Base-by-base conservation (phyloP, 2,113 vertebrate species). In the Pleuronectes platessa region DNA sequence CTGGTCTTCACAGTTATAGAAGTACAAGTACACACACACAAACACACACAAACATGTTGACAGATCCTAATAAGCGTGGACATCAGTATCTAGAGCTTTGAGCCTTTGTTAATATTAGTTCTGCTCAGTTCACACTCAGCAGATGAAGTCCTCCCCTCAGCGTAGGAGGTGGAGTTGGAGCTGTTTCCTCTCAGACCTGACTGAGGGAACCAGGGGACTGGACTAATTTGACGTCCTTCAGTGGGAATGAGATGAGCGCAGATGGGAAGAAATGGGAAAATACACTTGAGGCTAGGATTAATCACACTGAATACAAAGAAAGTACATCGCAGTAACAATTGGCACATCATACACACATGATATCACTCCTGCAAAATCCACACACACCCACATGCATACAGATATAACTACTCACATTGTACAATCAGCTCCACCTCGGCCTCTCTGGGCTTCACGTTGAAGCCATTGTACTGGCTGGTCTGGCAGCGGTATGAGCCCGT, bases 391-490 rank as follows among this genome's bases (percentile, higher is more conserved):
- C 15, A 72, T 42, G 27, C 18, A 45, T 3, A 69, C 17, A 68
- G 21, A 49, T 64, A 78, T 7, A 61, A 70, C 26, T 90, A 98
- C 98, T 99, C 84, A 99, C 98, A 99, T 86, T 97, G 98, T 0
- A 99, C 97, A 0, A 98, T 99, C 85, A 99, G 96, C 92, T 99
- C 97, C 64, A 99, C 97, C 89, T 96, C 49, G 0, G 98, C 97
- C 89, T 99, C 97, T 24, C 98, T 82, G 14, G 98, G 96, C 35
- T 98, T 99, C 66, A 99, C 97, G 0, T 99, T 99, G 61, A 99
- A 99, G 1, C 98, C 97, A 0, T 99, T 99, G 89, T 96, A 99
- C 14, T 99, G 97, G 92, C 97, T 98, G 85, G 98, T 99, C 94
- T 99, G 97, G 91, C 98, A 99, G 66, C 95, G 88, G 93, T 98